A percentile compares a stretch with the other conserved stretches of the same genome.
phyloP scores from a whole-genome alignment of 2,888 invertebrate genomes.

The Mactromeris polynyma region DNA sequence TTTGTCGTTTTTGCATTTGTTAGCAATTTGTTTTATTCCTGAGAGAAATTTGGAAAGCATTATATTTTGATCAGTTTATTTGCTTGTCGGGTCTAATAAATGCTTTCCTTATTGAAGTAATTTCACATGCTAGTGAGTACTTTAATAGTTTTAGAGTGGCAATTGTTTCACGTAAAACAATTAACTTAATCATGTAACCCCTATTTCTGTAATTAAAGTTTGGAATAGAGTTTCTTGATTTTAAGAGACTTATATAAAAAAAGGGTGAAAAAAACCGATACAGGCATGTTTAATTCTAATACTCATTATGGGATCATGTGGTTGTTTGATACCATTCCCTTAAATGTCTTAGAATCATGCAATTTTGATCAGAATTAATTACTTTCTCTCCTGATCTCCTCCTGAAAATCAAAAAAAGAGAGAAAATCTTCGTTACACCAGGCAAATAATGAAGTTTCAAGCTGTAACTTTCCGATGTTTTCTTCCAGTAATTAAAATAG shows the following conservation, averaged over 20 bases:
- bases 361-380: background rate
- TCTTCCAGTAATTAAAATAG: no score
- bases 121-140: background rate
- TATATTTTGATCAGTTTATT: background rate
- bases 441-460: no score
- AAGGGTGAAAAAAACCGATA: background rate
- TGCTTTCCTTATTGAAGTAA: background rate
- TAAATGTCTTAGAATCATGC: background rate
- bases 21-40: slow-evolving; percentile 13
- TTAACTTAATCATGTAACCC: background rate
- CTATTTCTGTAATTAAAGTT: slow-evolving; percentile 7
- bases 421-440: no score
- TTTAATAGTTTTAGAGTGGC: background rate
- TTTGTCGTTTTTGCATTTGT: background rate
- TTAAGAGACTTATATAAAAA: background rate
- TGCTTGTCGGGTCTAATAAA: background rate
- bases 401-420: background rate
- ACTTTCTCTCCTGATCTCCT: background rate
- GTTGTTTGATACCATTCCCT: background rate
- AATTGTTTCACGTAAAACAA: background rate
- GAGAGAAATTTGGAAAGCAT: background rate
- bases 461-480: no score
- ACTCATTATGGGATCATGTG: background rate
- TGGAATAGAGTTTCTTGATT: background rate
- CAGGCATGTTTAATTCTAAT: background rate